Evolutionary conservation across 2,888 invertebrate species (phyloP).

Genomic region (Caenorhabditis sulstoni): DNA sequence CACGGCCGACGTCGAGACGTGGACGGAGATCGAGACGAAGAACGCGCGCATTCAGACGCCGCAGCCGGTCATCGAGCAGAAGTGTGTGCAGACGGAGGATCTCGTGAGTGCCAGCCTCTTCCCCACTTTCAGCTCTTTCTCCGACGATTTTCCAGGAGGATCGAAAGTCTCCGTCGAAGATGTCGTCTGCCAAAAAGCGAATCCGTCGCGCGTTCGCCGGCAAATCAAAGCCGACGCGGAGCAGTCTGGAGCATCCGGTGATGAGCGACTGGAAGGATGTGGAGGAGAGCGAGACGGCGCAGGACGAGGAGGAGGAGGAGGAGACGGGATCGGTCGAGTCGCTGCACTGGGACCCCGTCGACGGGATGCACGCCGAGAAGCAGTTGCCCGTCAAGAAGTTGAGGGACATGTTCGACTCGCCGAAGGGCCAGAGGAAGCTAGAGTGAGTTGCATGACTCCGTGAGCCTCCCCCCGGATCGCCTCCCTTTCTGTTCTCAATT

Average conservation of each 20-base stretch:
- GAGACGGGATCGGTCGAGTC: constrained; percentile 68
- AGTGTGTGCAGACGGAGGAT: constrained; percentile 75
- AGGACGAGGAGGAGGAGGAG: constrained; percentile 64
- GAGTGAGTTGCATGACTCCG: constrained; percentile 26
- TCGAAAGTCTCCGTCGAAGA: constrained; percentile 72
- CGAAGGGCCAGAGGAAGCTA: constrained; percentile 53
- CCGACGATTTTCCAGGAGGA: constrained; percentile 65
- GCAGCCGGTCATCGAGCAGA: constrained; percentile 69
- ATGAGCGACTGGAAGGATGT: constrained; percentile 73
- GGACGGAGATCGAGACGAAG: constrained; percentile 74
- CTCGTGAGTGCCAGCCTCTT: constrained; percentile 49
- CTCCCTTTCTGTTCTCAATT: constrained; percentile 5
- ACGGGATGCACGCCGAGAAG: constrained; percentile 80
- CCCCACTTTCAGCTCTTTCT: no score
- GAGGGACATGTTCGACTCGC: constrained; percentile 76
- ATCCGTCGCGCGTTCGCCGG: constrained; percentile 69
- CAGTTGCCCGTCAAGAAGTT: constrained; percentile 78
- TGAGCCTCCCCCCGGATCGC: constrained; percentile 24
- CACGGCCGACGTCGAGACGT: constrained; percentile 69
- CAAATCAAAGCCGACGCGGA: constrained; percentile 60
- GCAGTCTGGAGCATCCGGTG: constrained; percentile 61
- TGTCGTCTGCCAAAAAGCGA: constrained; percentile 73
- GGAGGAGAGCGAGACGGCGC: constrained; percentile 48
- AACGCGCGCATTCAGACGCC: constrained; percentile 77
- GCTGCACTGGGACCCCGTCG: constrained; percentile 78